Evolutionary conservation across 1,140 invertebrate genomes (phyloP).

Genomic region (Mylabris phalerata): DNA sequence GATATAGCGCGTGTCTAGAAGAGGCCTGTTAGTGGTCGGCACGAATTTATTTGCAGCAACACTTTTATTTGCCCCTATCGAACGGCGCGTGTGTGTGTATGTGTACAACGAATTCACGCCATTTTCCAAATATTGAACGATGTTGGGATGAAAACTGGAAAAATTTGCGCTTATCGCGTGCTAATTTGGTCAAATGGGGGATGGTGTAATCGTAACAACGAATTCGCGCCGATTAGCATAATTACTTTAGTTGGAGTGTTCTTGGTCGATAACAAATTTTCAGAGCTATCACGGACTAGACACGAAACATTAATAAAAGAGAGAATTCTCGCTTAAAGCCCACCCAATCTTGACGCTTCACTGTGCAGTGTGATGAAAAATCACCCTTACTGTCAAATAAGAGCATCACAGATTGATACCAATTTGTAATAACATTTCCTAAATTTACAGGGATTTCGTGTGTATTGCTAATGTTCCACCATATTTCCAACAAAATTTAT

Average conservation of each 20-base stretch:
- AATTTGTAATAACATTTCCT: too few relatives aligned
- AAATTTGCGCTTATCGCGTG: too few relatives aligned
- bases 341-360: neutral
- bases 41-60: conserved; percentile 25
- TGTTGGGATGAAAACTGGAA: too few relatives aligned
- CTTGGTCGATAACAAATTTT: conserved; percentile 16
- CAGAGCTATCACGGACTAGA: conserved; percentile 10
- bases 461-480: too few relatives aligned
- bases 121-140: neutral
- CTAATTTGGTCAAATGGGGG: neutral
- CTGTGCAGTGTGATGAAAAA: neutral
- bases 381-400: neutral
- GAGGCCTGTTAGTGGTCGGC: conserved; percentile 20
- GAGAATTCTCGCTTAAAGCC: neutral
- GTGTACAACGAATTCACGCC: too few relatives aligned
- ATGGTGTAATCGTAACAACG: conserved; percentile 10
- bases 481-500: too few relatives aligned
- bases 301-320: conserved; percentile 11
- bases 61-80: conserved; percentile 21
- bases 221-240: conserved; percentile 9
- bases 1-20: conserved; percentile 2
- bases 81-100: neutral
- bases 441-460: too few relatives aligned
- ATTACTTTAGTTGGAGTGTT: conserved; percentile 11
- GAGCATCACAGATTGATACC: too few relatives aligned